Conservation (phyloP, 2,797 vertebrate species). For the Poecilia wingei region DNA sequence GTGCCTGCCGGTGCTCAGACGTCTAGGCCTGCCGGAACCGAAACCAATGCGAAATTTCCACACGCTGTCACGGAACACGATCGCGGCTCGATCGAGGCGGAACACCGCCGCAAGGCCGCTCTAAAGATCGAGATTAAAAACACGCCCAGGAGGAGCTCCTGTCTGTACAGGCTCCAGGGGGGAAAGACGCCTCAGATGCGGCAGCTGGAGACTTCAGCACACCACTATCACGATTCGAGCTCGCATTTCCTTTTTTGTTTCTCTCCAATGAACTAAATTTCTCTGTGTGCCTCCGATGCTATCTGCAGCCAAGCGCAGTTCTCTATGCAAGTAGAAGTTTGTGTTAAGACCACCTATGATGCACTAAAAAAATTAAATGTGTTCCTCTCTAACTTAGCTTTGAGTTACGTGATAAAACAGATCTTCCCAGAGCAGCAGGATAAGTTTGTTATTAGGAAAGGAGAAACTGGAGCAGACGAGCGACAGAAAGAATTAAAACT, state of each 20-base stretch:
- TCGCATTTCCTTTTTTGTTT: background rate
- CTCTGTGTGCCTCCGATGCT: background rate
- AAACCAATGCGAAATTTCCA: constrained; percentile 18
- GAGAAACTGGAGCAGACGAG: background rate
- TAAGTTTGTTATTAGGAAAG: background rate
- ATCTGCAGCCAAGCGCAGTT: background rate
- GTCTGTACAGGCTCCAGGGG: constrained; percentile 36
- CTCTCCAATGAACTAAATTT: background rate
- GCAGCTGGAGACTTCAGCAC: background rate
- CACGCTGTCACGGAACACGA: constrained; percentile 22
- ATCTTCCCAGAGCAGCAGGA: background rate
- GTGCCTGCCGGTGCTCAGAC: background rate
- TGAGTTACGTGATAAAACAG: background rate
- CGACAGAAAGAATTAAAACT: background rate
- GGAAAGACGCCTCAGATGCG: background rate
- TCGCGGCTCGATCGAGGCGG: background rate
- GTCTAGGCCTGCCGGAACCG: background rate
- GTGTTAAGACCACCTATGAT: background rate
- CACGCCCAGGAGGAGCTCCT: constrained; percentile 11
- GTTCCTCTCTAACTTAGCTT: background rate
- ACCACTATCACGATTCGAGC: background rate
- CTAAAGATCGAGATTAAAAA: constrained; percentile 2
- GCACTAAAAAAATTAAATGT: background rate
- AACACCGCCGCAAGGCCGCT: background rate
- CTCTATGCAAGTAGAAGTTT: background rate